Base-by-base conservation (phyloP, 1,140 invertebrate species). In the Anoplophora glabripennis region DNA sequence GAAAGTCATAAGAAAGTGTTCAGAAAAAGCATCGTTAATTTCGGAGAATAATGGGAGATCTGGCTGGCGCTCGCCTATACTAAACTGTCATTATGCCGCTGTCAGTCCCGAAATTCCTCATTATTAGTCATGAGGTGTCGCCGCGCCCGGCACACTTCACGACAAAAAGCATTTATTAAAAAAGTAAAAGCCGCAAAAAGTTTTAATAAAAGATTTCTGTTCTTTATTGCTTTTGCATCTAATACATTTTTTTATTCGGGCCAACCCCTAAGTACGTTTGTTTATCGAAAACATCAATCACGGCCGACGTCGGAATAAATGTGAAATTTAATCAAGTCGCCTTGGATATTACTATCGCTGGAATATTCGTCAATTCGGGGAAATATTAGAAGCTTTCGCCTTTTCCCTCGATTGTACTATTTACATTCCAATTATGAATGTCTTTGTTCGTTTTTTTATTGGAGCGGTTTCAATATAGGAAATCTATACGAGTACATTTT, bases 281-380 rank as follows among this genome's bases (percentile, higher is more conserved):
- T 67, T 70, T 70, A 68, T 68, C 61, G 57, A 59, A 58, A 61
- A 64, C 66, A 70, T 70, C 68, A 70, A 70, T 70, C 68, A 70
- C 64, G 57, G 44, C 48, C 62, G 58, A 53, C 61, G 66, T 70
- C 68, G 59, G 61, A 64, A 55, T 57, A 63, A 63, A 60, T 64
- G 63, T 59, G 58, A 61, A 66, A 64, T 70, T 70, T 70, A 70
- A 70, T 70, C 66, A 68, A 70, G 65, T 52, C n/a, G 28, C 28
- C 49, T 35, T 52, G 35, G 34, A 37, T 52, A 52, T 52, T 36
- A 52, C 49, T 52, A 52, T 38, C 49, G 18, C 21, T n/a, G n/a
- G n/a, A n/a, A n/a, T 33, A 51, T 51, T 51, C 38, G 15, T 52
- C 49, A 38, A 17, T 38, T 52, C 49, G 18, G 35, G 34, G 35